These are phyloP conservation scores for Lophotriccus pileatus DNA, from an alignment of 2,797 vertebrate species.

Conservation along the genomic window DNA sequence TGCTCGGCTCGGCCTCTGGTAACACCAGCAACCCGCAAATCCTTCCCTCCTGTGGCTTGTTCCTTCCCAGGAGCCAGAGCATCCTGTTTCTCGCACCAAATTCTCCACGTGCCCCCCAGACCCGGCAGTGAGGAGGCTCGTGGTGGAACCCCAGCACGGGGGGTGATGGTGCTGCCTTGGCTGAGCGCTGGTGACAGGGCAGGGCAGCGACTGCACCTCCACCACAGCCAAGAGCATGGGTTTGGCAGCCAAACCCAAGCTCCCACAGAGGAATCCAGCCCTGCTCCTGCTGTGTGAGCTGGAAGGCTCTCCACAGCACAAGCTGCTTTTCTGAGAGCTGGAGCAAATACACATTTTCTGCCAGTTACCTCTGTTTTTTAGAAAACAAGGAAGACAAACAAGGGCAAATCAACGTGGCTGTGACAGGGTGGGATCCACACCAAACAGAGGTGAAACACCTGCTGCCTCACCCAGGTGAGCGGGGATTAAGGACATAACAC, in stretches of 20 bases:
- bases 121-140: rapidly evolving
- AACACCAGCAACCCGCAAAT: not conserved
- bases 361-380: not conserved
- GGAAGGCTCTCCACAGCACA: not conserved
- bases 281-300: not conserved
- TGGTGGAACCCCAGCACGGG: not conserved
- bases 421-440: not conserved
- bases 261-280: not conserved
- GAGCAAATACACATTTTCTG: rapidly evolving
- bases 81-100: rapidly evolving
- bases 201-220: not conserved
- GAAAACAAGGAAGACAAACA: not conserved
- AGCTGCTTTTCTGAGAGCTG: not conserved
- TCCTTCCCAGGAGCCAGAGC: not conserved
- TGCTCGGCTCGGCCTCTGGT: not conserved
- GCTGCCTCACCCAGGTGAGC: not conserved
- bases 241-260: not conserved
- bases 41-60: not conserved
- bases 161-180: not conserved
- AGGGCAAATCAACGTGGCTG: not conserved
- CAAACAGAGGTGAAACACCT: not conserved
- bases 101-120: not conserved
- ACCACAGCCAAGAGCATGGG: not conserved
- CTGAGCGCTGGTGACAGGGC: rapidly evolving
- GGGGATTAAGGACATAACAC: rapidly evolving